These are phyloP conservation scores for Lamellibrachia luymesi DNA, from an alignment of 1,140 invertebrate genomes.

Conservation along the genomic window DNA sequence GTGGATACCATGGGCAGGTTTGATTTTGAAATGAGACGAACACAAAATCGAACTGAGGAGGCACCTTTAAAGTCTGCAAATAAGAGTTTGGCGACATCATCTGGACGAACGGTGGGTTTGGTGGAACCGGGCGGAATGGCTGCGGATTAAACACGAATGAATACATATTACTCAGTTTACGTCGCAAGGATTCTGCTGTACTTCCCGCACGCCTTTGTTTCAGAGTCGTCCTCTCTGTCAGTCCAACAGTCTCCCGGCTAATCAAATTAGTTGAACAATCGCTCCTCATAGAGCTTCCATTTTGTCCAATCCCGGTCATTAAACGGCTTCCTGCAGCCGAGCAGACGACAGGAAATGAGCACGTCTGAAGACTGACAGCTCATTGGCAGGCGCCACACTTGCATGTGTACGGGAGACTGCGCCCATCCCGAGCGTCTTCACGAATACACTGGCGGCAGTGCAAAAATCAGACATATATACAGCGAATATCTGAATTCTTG, in stretches of 20 bases:
- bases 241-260: neutral
- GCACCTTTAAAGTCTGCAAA: too few relatives aligned
- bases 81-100: neutral
- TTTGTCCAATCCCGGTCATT: neutral
- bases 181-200: neutral
- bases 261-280: slow-evolving; percentile 1
- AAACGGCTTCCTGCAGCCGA: neutral
- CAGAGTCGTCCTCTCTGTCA: neutral
- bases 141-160: neutral
- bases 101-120: neutral
- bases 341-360: neutral
- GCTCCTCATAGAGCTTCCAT: neutral
- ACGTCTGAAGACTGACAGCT: neutral
- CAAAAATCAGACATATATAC: too few relatives aligned
- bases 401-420: neutral
- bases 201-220: neutral
- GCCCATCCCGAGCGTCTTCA: neutral
- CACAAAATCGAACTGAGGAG: too few relatives aligned
- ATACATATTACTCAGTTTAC: neutral
- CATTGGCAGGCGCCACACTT: neutral
- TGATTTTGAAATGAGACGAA: too few relatives aligned
- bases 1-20: too few relatives aligned
- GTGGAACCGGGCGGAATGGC: too few relatives aligned
- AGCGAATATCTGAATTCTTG: too few relatives aligned
- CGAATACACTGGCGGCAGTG: neutral